Evolutionary conservation across 2,797 vertebrate species (phyloP), one percentile per base, ranked within the genome.

Genomic region (Sphaeramia orbicularis): DNA sequence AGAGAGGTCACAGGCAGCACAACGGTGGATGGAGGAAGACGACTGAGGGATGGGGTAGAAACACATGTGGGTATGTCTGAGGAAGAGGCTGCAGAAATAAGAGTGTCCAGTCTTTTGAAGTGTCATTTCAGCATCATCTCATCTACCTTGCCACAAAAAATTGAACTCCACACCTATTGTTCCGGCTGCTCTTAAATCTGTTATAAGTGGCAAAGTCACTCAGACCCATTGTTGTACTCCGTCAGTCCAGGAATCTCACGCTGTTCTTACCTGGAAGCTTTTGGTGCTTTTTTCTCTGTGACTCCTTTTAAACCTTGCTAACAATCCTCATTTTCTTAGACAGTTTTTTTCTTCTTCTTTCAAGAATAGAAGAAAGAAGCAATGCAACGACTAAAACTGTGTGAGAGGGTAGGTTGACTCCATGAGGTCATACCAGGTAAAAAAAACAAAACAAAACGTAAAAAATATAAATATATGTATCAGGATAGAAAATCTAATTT

Each of bases 181-280:
- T 78, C 50, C 32, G 44, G 61, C 38, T 19, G 51, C 61, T 36
- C 60, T 74, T 36, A 76, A 71, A 85, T 65, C 62, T 68, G 64
- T 71, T 62, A 66, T 10, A 60, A 57, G 65, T 65, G 41, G 40
- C 49, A 53, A 44, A 78, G 45, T 65, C 52, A 56, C 7, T 41
- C 50, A 42, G 54, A 61, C 35, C 61, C 52, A 66, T 51, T 50
- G 75, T 70, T 80, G 78, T 14, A 15, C 50, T 51, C 53, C 48
- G 70, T 66, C 48, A 47, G 40, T 42, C 42, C 27, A 24, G 44
- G 44, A 15, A 70, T 53, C 16, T 7, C 27, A 9, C 30, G 30
- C 30, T 59, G 32, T 41, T 64, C 65, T 36, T 42, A 54, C 47
- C 40, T 45, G 16, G 50, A 45, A 41, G 3, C 7, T 52, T 60